phyloP scores from a whole-genome alignment of 2,797 vertebrate species.

The Sciurus vulgaris region DNA sequence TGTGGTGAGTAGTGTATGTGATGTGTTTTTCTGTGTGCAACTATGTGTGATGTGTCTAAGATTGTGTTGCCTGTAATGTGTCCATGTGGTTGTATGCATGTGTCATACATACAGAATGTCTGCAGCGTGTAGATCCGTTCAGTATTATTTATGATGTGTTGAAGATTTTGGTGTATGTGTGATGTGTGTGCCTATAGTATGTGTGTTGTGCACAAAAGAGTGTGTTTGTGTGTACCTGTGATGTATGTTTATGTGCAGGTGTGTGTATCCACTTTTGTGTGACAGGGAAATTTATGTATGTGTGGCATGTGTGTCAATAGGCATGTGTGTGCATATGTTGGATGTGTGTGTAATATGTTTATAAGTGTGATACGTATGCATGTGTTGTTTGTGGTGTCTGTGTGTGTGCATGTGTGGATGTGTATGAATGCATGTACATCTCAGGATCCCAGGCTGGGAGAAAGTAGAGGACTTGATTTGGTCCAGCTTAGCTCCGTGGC shows the following conservation, averaged over 20 bases:
- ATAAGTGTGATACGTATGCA: neutral
- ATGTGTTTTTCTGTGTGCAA: neutral
- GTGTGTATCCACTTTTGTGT: neutral
- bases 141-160: neutral
- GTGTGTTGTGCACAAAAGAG: no score
- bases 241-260: neutral
- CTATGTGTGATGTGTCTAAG: neutral
- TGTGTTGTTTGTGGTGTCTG: fast-evolving
- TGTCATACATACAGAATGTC: neutral
- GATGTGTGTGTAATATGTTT: no score
- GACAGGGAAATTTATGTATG: neutral
- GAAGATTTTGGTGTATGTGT: neutral
- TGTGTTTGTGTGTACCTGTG: neutral
- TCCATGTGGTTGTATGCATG: neutral
- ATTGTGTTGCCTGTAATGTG: neutral
- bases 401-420: neutral
- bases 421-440: no score
- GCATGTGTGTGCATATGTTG: no score
- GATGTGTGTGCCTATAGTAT: neutral
- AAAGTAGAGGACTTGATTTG: neutral
- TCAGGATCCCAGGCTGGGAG: neutral
- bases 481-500: neutral
- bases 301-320: neutral
- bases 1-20: neutral
- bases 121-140: neutral